Base-by-base conservation (phyloP, 2,797 vertebrate species). In the Orestias chungarensis region DNA sequence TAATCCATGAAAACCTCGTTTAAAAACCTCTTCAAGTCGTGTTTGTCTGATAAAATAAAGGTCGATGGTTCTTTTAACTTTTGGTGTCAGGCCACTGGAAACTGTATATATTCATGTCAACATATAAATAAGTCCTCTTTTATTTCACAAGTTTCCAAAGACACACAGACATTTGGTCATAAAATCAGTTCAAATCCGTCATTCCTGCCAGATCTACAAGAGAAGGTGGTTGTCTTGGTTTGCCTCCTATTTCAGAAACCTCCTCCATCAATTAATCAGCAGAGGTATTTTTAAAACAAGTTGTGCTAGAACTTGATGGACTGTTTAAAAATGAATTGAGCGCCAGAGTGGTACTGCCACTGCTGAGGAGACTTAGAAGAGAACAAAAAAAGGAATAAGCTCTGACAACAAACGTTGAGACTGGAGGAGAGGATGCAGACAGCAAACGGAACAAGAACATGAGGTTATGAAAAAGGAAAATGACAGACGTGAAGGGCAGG, bases 251-350 rank as follows among this genome's bases (percentile, higher is more conserved):
- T 87, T 68, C 82, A 74, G 47, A 77, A 73, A 76, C 82, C 81
- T 88, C 82, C 77, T 54, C 78, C 88, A 94, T 95, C 88, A 94
- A 95, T 94, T 93, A 95, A 94, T 94, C 87, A 95, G 90, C 79
- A 88, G 88, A 87, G 92, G 89, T 94, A 93, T 95, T 95, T 95
- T 94, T 95, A 93, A 92, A 94, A 92, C 88, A 83, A 90, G 75
- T 91, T 87, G 91, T 79, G 79, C 92, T 91, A 86, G 88, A 89
- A 92, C 91, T 93, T 88, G 92, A 94, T 94, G 93, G 93, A 92
- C 82, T 93, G 82, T 91, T 95, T 90, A 94, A 95, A 94, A 93
- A 95, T 94, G 91, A 88, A 95, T 91, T 55, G 80, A 78, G 86
- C 85, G 66, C 71, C 88, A 80, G 89, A 86, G 86, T 55, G 57